Evolutionary conservation across 2,113 vertebrate genomes (phyloP), one percentile per base, ranked within the genome.

Genomic region (Phrynosoma blainvillii): DNA sequence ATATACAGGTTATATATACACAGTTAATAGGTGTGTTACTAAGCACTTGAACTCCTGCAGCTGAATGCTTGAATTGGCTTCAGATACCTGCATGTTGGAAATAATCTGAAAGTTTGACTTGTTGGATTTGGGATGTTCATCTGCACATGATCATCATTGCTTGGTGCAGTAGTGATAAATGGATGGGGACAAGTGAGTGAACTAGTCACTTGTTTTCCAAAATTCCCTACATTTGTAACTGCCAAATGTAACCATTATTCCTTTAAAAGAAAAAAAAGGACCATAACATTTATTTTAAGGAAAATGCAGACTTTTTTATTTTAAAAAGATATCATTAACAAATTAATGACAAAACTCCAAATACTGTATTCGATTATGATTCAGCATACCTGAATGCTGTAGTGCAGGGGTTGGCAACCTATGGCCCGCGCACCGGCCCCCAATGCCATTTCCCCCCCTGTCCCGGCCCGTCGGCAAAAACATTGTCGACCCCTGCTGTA

Each of bases 321-420:
- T 75, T 75, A 75, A 74, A 75, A 8, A 70, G 79, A 90, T 78
- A n/a, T 20, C 54, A 89, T 4, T 88, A 90, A 81, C 25, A 70
- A 91, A 23, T 93, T 87, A 87, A 89, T 92, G 89, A 92, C 36
- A 82, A 93, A 71, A 14, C 1, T 77, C 8, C 81, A 76, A 81
- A 84, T 92, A 91, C 7, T 52, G 89, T 83, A 56, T 73, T 56
- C 11, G 54, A 68, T 2, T 47, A 32, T 84, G 84, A 74, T 40
- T 40, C 84, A 88, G 0, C 21, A 80, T 1, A 79, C n/a, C n/a
- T n/a, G n/a, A n/a, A n/a, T n/a, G n/a, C n/a, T n/a, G n/a, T n/a
- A n/a, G n/a, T n/a, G n/a, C n/a, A n/a, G n/a, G n/a, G n/a, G n/a
- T n/a, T n/a, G n/a, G n/a, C n/a, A n/a, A n/a, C n/a, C n/a, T n/a